A percentile compares a stretch with the other conserved stretches of the same genome.
phyloP scores from a whole-genome alignment of 2,888 invertebrate species.

The Cosmopolites sordidus region DNA sequence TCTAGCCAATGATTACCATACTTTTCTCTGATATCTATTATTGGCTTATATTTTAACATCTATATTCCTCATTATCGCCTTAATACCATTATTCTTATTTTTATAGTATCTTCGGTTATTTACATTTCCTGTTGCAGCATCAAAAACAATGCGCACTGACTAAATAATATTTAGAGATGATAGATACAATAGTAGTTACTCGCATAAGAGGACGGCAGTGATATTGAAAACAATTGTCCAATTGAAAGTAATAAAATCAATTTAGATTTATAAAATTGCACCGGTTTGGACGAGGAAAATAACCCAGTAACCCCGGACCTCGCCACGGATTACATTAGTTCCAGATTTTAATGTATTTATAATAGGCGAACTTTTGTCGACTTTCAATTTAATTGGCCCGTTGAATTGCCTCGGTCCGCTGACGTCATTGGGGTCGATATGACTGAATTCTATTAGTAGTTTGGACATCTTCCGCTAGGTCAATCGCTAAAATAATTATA shows the following conservation, averaged over 20 bases:
- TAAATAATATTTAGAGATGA: no score
- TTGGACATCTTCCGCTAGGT: not conserved
- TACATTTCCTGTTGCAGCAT: no score
- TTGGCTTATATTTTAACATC: no score
- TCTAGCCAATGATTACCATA: no score
- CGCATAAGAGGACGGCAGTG: no score
- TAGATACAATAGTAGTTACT: no score
- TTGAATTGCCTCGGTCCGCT: not conserved
- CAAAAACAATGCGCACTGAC: no score
- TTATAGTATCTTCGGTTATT: no score
- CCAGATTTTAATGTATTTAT: constrained; percentile 17
- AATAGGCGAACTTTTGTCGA: constrained; percentile 14
- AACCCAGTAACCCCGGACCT: not conserved
- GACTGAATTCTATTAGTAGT: not conserved
- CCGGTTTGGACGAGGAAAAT: constrained; percentile 9
- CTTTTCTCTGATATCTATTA: no score
- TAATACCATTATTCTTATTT: no score
- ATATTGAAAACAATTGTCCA: not conserved
- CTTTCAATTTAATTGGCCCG: constrained; percentile 13
- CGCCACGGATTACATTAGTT: constrained; percentile 13
- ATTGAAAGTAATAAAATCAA: constrained; percentile 3
- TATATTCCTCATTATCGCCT: no score
- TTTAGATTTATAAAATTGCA: constrained; percentile 5
- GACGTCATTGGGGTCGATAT: not conserved
- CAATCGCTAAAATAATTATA: not conserved